These are phyloP conservation scores for Ploceus nigricollis DNA, from an alignment of 2,113 vertebrate species.

Conservation along the genomic window DNA sequence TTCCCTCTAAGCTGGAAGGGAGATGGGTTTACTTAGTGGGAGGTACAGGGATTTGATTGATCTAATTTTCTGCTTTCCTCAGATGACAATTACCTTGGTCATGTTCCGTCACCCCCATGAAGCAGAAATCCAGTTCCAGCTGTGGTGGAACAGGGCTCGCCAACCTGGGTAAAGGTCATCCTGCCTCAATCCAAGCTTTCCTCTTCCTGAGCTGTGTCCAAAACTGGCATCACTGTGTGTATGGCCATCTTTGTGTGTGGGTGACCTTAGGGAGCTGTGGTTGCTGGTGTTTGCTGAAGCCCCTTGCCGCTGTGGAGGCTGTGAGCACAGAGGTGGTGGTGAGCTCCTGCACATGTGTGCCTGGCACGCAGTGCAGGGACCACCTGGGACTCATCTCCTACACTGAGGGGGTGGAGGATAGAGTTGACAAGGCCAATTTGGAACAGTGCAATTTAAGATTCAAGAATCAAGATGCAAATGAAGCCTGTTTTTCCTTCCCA, in stretches of 20 bases:
- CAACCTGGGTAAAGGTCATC: background rate
- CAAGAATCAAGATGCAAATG: background rate
- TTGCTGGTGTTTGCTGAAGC: background rate
- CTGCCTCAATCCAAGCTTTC: background rate
- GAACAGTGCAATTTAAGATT: background rate
- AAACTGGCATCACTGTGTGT: background rate
- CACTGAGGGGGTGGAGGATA: background rate
- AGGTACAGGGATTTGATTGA: background rate
- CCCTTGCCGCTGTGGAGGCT: background rate
- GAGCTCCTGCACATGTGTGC: background rate
- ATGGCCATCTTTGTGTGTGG: too few relatives aligned
- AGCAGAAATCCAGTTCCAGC: background rate
- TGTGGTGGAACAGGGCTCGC: background rate
- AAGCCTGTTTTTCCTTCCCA: background rate
- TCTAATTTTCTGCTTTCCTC: background rate
- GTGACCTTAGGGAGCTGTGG: background rate
- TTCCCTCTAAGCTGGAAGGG: background rate
- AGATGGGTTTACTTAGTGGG: background rate
- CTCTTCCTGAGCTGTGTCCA: background rate
- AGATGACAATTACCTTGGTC: background rate
- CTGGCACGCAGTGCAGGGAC: background rate
- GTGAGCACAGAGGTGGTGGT: rapidly evolving
- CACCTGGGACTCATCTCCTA: background rate
- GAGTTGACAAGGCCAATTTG: constrained; percentile 16
- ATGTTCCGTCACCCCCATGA: background rate